These are phyloP conservation scores for Ooceraea biroi DNA, from an alignment of 1,140 invertebrate species.

Conservation along the genomic window DNA sequence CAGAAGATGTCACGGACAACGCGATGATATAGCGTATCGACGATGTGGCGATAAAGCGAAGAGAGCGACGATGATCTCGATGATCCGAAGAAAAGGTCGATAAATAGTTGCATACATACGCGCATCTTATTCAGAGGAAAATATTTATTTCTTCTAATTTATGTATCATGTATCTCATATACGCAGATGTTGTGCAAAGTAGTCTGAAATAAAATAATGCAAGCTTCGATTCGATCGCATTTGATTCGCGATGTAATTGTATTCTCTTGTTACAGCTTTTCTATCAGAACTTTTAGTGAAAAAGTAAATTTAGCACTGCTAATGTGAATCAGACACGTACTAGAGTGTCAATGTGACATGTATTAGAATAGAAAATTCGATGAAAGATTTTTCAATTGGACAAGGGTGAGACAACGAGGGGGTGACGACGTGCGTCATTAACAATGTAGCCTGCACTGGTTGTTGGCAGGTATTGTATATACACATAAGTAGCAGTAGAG, in stretches of 20 bases:
- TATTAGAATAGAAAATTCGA: background rate
- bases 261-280: too few relatives aligned
- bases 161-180: too few relatives aligned
- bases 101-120: too few relatives aligned
- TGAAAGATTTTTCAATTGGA: background rate
- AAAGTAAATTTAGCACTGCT: background rate
- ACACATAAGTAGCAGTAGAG: background rate
- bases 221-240: too few relatives aligned
- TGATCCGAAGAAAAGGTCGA: too few relatives aligned
- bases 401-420: background rate
- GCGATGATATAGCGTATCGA: conserved; percentile 37
- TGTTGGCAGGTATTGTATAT: background rate
- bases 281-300: too few relatives aligned
- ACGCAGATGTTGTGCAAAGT: too few relatives aligned
- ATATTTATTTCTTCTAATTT: background rate
- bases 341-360: too few relatives aligned
- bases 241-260: too few relatives aligned
- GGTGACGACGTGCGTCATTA: background rate
- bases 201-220: too few relatives aligned
- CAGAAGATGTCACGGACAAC: conserved; percentile 49
- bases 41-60: background rate
- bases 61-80: too few relatives aligned
- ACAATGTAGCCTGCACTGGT: conserved; percentile 1
- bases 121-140: background rate
- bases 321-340: background rate